Evolutionary conservation across 2,888 invertebrate species (phyloP).

Genomic region (Craniophora ligustri): DNA sequence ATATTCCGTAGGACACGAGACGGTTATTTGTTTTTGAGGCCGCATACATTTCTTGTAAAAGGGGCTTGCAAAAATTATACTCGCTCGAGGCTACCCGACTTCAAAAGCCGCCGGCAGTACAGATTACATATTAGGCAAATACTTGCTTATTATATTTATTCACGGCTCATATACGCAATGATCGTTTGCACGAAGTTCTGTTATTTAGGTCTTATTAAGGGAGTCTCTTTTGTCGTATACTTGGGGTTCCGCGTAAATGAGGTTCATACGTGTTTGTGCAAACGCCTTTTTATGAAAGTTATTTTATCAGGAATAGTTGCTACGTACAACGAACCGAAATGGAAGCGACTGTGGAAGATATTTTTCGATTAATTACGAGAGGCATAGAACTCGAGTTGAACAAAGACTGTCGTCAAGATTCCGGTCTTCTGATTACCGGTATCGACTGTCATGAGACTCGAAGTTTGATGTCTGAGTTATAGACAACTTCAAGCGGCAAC

Average conservation of each 20-base stretch:
- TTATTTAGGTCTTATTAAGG: neutral
- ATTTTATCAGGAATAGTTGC: too few relatives aligned
- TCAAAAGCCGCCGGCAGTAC: conserved; percentile 25
- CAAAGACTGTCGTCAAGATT: too few relatives aligned
- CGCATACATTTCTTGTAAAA: conserved; percentile 15
- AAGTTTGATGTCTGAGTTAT: too few relatives aligned
- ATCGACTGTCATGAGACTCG: too few relatives aligned
- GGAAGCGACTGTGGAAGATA: too few relatives aligned
- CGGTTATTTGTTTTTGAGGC: conserved; percentile 29
- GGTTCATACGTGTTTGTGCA: neutral
- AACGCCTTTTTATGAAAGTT: too few relatives aligned
- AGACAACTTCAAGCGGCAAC: too few relatives aligned
- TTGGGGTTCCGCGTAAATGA: neutral
- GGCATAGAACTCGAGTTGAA: too few relatives aligned
- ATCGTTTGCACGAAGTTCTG: conserved; percentile 18
- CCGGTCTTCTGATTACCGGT: too few relatives aligned
- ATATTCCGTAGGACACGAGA: conserved; percentile 3
- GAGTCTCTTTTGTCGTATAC: neutral
- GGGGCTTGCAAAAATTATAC: conserved; percentile 38
- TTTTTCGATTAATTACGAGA: too few relatives aligned
- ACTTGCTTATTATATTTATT: conserved; percentile 24
- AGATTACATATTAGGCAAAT: conserved; percentile 25
- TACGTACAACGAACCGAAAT: too few relatives aligned
- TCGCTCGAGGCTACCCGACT: conserved; percentile 31
- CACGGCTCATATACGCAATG: conserved; percentile 2